A percentile compares a stretch with the other conserved stretches of the same genome.
Evolutionary conservation across 2,797 vertebrate species (phyloP).

Genomic region (Coilia nasus): DNA sequence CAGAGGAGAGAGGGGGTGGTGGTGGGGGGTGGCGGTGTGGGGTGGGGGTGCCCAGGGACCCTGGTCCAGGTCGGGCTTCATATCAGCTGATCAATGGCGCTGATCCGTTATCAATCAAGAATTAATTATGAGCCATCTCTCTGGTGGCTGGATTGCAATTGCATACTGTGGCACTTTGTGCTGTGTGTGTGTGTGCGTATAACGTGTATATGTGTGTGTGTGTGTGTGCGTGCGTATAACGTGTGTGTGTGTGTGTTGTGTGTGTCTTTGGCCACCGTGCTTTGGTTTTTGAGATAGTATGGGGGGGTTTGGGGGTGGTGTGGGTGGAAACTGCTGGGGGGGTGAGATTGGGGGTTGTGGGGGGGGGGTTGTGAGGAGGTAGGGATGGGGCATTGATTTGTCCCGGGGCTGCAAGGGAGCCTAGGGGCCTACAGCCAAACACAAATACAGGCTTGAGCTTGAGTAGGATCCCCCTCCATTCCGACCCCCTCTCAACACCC

Average conservation of each 20-base stretch:
- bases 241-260: too few relatives aligned
- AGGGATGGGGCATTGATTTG: neutral
- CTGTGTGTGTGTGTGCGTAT: neutral
- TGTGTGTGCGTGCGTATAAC: too few relatives aligned
- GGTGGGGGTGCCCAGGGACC: neutral
- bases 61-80: neutral
- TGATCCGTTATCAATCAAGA: constrained; percentile 46
- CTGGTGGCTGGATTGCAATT: constrained; percentile 14
- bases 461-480: constrained; percentile 17
- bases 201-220: too few relatives aligned
- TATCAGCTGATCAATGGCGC: constrained; percentile 35
- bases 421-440: constrained; percentile 8
- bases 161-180: constrained; percentile 28
- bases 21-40: neutral
- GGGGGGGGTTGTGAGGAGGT: too few relatives aligned
- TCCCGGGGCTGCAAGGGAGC: constrained; percentile 30
- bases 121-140: constrained; percentile 45
- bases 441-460: constrained; percentile 12
- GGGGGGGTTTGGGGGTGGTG: too few relatives aligned
- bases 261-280: neutral
- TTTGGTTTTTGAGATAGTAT: neutral
- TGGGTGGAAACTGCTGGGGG: too few relatives aligned
- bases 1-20: neutral
- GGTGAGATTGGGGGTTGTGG: neutral
- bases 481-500: neutral